Conservation (phyloP, 2,888 invertebrate genomes). For the Eubasilissa splendida region DNA sequence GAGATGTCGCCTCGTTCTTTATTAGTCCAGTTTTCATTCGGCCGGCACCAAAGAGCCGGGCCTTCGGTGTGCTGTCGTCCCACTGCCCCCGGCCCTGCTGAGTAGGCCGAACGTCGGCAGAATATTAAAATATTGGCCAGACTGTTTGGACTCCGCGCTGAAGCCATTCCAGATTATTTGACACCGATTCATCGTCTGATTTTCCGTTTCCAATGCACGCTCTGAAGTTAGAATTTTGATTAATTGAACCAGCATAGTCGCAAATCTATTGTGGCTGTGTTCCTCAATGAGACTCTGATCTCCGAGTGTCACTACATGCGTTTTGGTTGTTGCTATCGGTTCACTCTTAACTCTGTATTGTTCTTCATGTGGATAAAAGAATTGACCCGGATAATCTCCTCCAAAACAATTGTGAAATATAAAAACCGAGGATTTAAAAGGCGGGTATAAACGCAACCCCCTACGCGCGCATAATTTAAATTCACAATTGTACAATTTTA, state of each 20-base stretch:
- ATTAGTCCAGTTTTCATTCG: constrained; percentile 1
- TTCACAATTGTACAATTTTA: no score
- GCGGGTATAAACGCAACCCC: no score
- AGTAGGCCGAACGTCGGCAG: constrained; percentile 2
- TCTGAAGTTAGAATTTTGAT: no score
- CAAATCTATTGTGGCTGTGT: no score
- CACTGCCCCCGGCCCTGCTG: constrained; percentile 15
- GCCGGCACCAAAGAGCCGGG: background rate
- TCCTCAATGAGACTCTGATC: background rate
- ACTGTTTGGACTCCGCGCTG: constrained; percentile 25
- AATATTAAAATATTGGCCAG: constrained; percentile 2
- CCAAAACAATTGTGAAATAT: no score
- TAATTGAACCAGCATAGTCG: no score
- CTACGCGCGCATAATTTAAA: no score
- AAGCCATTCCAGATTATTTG: constrained; percentile 17
- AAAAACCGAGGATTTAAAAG: no score
- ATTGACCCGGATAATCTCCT: no score
- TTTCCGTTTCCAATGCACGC: constrained; percentile 26
- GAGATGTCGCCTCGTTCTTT: background rate
- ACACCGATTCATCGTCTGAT: background rate
- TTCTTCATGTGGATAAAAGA: no score
- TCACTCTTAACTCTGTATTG: no score
- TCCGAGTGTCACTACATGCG: background rate
- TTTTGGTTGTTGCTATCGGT: background rate
- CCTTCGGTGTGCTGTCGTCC: background rate